Evolutionary conservation across 2,113 vertebrate genomes (phyloP).

Genomic region (Saguinus imperator): DNA sequence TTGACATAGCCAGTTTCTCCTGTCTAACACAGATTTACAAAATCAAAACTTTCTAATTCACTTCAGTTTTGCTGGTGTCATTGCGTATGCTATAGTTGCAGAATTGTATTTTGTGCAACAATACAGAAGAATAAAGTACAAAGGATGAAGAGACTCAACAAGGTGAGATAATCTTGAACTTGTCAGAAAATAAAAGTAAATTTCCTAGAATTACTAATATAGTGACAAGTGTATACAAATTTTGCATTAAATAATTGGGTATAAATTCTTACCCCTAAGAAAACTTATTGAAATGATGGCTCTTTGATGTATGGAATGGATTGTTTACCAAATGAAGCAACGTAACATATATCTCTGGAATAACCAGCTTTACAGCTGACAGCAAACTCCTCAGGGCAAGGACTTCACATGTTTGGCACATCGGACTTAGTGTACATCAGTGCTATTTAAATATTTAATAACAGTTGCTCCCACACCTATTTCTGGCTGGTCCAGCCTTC

Average conservation of each 20-base stretch:
- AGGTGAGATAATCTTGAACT: neutral
- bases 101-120: neutral
- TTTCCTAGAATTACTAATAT: neutral
- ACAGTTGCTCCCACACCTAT: slow-evolving; percentile 62
- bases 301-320: slow-evolving; percentile 15
- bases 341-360: slow-evolving; percentile 29
- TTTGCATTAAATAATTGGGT: neutral
- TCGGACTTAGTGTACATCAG: slow-evolving; percentile 44
- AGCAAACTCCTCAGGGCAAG: slow-evolving; percentile 52
- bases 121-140: neutral
- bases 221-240: neutral
- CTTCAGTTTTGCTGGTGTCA: neutral
- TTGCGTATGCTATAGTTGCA: neutral
- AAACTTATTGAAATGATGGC: neutral
- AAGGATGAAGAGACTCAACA: neutral
- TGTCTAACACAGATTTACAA: neutral
- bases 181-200: neutral
- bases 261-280: neutral
- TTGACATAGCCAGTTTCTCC: neutral
- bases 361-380: slow-evolving; percentile 46
- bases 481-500: slow-evolving; percentile 45
- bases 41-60: neutral
- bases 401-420: slow-evolving; percentile 72
- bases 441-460: slow-evolving; percentile 73
- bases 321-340: slow-evolving; percentile 31